Percentiles rank a stretch among this genome's conserved stretches.
Conservation (phyloP, 2,888 invertebrate species). For the Patella ulyssiponensis region DNA sequence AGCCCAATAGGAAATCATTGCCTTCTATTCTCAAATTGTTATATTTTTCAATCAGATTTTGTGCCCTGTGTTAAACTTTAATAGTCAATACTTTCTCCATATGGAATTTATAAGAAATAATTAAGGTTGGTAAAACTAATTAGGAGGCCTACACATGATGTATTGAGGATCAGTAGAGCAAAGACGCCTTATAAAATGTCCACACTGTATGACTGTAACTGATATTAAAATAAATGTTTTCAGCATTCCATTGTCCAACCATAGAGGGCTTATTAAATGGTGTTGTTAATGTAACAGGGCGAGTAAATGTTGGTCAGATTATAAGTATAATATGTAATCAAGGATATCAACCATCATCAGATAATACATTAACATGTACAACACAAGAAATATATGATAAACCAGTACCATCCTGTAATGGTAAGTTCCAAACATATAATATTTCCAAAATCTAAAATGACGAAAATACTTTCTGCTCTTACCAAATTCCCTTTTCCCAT, state of each 20-base stretch:
- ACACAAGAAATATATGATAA: constrained; percentile 43
- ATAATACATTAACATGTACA: constrained; percentile 42
- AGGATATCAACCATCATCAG: constrained; percentile 45
- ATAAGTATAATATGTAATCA: constrained; percentile 51
- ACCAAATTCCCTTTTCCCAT: no score
- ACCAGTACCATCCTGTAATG: constrained; percentile 48
- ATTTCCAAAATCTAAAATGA: no score
- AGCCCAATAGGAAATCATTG: neutral
- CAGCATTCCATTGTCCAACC: constrained; percentile 50
- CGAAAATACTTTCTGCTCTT: no score
- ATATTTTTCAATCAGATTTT: no score
- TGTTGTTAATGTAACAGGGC: constrained; percentile 36
- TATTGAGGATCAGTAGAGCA: no score
- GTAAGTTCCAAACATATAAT: constrained; percentile 32
- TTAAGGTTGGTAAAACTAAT: no score
- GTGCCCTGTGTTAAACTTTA: no score
- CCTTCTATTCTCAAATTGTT: no score
- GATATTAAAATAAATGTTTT: constrained; percentile 16
- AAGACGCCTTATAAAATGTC: no score
- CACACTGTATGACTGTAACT: neutral
- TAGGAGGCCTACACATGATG: no score
- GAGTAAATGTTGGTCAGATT: constrained; percentile 42
- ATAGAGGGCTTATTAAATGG: constrained; percentile 47
- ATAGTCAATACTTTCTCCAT: no score
- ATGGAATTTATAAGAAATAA: no score